Evolutionary conservation across 1,140 invertebrate species (phyloP), one percentile per base, ranked within the genome.

Genomic region (Procambarus virginalis): DNA sequence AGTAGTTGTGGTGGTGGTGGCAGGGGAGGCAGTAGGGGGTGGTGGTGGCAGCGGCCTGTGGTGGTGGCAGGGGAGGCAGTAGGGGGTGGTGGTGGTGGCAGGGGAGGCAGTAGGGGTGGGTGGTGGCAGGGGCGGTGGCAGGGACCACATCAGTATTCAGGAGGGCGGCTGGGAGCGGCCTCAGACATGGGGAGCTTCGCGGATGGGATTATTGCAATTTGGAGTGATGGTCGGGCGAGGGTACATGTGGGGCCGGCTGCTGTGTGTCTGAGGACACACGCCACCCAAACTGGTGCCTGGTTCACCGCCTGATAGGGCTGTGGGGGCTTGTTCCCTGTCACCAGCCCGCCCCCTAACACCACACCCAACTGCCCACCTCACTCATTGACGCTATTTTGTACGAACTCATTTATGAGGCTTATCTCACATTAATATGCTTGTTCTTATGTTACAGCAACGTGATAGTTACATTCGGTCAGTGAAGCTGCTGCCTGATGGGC

Each of bases 381-480:
- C 4, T 68, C 20, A 68, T 17, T 2, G 64, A 68, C 10, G 64
- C 4, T 17, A 5, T 4, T 20, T 12, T 17, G 20, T 17, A 68
- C 20, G 64, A n/a, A n/a, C 22, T 73, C 3, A 73, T 64, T 14
- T 4, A 2, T 64, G 17, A 10, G 4, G 3, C 17, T 64, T 20
- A 64, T 64, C 95, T 46, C 96, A 97, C 94, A 97, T 98, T 89
- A 97, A 97, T 93, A 98, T 97, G 4, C 94, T 99, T 90, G 2
- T 97, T 89, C 98, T 98, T 93, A 94, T 99, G 91, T 94, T 95
- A 4, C 94, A 97, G 96, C 96, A 98, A 96, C 95, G 98, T 87
- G 98, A 99, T 94, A 99, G 98, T 94, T 99, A 99, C 94, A 99
- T 99, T 92, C 95, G n/a, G 92, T 99, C 98, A 51, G 98, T 99